Evolutionary conservation across 2,113 vertebrate species (phyloP).

Genomic region (Numida meleagris): DNA sequence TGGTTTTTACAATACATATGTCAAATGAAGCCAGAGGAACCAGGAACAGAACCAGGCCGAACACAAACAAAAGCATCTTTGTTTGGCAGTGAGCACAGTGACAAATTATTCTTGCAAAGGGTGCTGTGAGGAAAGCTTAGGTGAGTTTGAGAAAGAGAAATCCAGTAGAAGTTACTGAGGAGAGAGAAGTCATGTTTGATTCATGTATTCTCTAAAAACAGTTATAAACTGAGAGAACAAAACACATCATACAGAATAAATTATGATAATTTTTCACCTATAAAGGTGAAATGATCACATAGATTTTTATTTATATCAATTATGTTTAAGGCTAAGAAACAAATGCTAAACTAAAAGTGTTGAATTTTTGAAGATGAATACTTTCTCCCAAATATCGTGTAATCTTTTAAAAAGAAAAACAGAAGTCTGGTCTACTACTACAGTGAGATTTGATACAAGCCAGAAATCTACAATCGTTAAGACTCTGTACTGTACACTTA

Average conservation of each 20-base stretch:
- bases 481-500: neutral
- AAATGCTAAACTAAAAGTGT: neutral
- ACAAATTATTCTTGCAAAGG: neutral
- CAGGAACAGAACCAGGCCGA: neutral
- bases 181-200: neutral
- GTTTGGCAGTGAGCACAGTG: neutral
- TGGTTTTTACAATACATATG: neutral
- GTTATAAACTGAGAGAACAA: neutral
- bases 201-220: neutral
- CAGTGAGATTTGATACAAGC: neutral
- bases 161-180: neutral
- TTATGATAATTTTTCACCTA: neutral
- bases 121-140: neutral
- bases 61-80: neutral
- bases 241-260: neutral
- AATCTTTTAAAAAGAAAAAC: neutral
- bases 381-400: neutral
- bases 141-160: neutral
- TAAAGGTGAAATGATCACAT: neutral
- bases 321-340: neutral
- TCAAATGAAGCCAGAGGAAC: neutral
- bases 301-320: neutral
- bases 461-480: neutral
- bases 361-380: rapidly evolving
- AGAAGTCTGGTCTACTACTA: neutral